Evolutionary conservation across 23 tunicate species (phyloP).

Genomic region (Clavelina lepadiformis): DNA sequence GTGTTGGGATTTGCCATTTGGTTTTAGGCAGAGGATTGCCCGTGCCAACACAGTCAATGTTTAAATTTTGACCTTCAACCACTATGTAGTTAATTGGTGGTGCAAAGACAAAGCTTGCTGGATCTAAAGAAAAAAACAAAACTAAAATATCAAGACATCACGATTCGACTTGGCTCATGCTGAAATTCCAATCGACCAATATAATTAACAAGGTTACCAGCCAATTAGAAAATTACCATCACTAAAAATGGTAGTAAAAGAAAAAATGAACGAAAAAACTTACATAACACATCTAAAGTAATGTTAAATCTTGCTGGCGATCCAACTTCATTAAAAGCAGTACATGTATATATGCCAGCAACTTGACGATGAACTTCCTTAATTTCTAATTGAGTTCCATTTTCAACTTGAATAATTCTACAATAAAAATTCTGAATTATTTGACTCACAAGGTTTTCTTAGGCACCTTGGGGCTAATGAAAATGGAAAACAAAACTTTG

Average conservation of each 20-base stretch:
- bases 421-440: constrained; percentile 2
- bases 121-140: constrained; percentile 26
- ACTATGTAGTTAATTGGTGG: constrained; percentile 12
- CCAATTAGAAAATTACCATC: too few relatives aligned
- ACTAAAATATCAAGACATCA: too few relatives aligned
- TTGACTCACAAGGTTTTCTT: too few relatives aligned
- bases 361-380: constrained; percentile 18
- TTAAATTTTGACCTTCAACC: constrained; percentile 6
- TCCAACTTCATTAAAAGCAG: constrained; percentile 43
- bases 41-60: constrained; percentile 28
- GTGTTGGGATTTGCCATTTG: constrained; percentile 26
- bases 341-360: constrained; percentile 36
- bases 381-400: constrained; percentile 28
- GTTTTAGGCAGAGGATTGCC: constrained; percentile 43
- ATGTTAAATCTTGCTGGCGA: constrained; percentile 19
- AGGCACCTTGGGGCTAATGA: too few relatives aligned
- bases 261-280: too few relatives aligned
- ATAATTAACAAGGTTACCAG: too few relatives aligned
- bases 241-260: too few relatives aligned
- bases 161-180: too few relatives aligned
- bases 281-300: constrained; percentile 55
- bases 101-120: background rate
- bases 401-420: constrained; percentile 2
- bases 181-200: too few relatives aligned
- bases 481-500: too few relatives aligned